These are phyloP conservation scores for Tupaia tana DNA, from an alignment of 2,113 vertebrate species.

Conservation along the genomic window DNA sequence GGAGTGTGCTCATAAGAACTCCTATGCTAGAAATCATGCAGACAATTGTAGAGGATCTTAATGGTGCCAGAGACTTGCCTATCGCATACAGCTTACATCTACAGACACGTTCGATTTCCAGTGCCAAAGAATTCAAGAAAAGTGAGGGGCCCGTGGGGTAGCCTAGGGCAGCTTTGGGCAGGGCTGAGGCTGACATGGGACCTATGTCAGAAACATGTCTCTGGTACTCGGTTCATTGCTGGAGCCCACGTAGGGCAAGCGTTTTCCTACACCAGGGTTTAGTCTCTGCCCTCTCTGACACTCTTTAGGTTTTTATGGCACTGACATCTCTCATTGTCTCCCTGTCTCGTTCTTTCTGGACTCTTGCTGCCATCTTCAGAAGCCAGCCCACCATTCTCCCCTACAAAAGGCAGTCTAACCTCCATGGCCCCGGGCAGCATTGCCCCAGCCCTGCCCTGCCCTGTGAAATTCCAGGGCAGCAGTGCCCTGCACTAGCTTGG, in stretches of 20 bases:
- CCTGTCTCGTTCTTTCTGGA: neutral
- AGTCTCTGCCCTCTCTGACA: neutral
- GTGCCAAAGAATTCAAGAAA: conserved; percentile 32
- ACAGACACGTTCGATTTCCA: neutral
- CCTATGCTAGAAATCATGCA: neutral
- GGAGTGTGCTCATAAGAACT: neutral
- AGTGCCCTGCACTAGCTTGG: neutral
- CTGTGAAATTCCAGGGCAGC: neutral
- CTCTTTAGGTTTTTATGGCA: neutral
- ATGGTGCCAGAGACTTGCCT: neutral
- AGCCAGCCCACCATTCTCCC: neutral
- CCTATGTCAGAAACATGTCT: neutral
- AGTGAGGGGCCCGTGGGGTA: neutral
- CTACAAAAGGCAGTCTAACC: neutral
- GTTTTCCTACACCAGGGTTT: too few relatives aligned
- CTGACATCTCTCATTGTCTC: neutral
- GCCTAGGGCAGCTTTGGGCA: neutral
- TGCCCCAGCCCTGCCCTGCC: neutral
- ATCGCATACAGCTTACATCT: neutral
- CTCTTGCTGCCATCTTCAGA: neutral
- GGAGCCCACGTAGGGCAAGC: neutral
- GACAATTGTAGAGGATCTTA: neutral
- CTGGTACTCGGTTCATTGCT: neutral
- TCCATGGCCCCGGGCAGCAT: neutral
- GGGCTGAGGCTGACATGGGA: neutral